A percentile compares a stretch with the other conserved stretches of the same genome.
These are phyloP conservation scores for Nothura maculosa DNA, from an alignment of 2,797 vertebrate species.

Conservation along the genomic window DNA sequence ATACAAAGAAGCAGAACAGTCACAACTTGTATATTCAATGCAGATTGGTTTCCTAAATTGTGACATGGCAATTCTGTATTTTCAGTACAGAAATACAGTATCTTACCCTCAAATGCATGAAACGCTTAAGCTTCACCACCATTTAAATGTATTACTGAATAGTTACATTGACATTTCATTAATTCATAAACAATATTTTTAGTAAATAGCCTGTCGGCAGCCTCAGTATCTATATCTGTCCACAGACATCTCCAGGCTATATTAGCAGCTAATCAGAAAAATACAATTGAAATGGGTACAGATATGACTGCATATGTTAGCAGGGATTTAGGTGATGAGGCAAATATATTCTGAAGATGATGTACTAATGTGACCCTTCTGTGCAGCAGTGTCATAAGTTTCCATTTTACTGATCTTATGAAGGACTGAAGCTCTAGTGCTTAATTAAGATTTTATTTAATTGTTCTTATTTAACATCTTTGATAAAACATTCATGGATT, in stretches of 20 bases:
- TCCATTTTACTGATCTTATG: background rate
- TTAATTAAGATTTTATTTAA: background rate
- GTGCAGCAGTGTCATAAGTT: background rate
- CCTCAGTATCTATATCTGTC: background rate
- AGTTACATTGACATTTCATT: conserved; percentile 26
- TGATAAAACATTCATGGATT: background rate
- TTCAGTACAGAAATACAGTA: no score
- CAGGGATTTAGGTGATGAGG: background rate
- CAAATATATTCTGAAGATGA: background rate
- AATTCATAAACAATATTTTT: conserved; percentile 53
- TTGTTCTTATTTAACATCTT: background rate
- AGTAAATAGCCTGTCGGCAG: conserved; percentile 13
- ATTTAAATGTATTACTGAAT: conserved; percentile 5
- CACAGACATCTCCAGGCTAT: background rate
- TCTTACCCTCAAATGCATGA: background rate
- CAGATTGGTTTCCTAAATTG: background rate
- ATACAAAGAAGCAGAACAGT: background rate
- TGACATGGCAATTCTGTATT: background rate
- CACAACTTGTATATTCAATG: accelerated
- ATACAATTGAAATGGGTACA: background rate
- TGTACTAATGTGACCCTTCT: background rate
- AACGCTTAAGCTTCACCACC: conserved; percentile 21
- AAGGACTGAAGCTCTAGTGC: background rate
- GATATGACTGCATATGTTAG: background rate
- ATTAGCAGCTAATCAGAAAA: conserved; percentile 15